These are phyloP conservation scores for Tylochromis polylepis DNA, from an alignment of 2,113 vertebrate genomes.

Conservation along the genomic window DNA sequence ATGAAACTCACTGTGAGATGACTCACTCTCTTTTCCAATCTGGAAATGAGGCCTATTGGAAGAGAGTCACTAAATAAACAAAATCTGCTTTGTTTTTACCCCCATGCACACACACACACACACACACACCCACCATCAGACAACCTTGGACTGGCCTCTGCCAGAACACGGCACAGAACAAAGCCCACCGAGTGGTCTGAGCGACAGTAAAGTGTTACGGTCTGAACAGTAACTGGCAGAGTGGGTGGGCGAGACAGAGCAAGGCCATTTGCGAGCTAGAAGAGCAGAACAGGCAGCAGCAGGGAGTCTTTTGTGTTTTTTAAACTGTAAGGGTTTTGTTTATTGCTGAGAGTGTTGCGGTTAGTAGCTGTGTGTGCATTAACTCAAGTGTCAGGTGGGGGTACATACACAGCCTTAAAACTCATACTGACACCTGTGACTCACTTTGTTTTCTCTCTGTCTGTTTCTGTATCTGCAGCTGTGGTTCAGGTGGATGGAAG, in stretches of 20 bases:
- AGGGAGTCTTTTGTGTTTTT: conserved; percentile 42
- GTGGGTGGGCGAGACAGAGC: conserved; percentile 50
- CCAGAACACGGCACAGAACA: conserved; percentile 31
- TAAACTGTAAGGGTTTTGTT: conserved; percentile 40
- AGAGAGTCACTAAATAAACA: conserved; percentile 25
- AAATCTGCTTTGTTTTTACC: conserved; percentile 17
- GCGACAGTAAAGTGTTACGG: conserved; percentile 34
- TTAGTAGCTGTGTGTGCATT: not conserved
- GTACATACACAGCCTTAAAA: not conserved
- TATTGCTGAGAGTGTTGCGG: not conserved
- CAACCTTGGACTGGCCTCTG: conserved; percentile 17
- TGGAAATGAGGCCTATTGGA: conserved; percentile 37
- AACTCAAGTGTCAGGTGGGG: not conserved
- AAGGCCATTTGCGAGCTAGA: not conserved
- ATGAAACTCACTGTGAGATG: conserved; percentile 42
- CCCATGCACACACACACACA: not conserved
- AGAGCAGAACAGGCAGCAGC: not conserved
- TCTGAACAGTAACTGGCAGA: conserved; percentile 28
- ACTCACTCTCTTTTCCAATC: conserved; percentile 54
- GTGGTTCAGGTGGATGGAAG: conserved; percentile 80
- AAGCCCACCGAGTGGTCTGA: conserved; percentile 5
- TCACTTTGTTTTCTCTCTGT: conserved; percentile 1
- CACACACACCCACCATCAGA: not conserved
- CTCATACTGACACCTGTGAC: conserved; percentile 16
- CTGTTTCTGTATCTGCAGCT: conserved; percentile 59